Percentiles rank a stretch among this genome's conserved stretches.
phyloP scores from a whole-genome alignment of 1,140 invertebrate genomes.

The fruit fly (Drosophila melanogaster) region DNA sequence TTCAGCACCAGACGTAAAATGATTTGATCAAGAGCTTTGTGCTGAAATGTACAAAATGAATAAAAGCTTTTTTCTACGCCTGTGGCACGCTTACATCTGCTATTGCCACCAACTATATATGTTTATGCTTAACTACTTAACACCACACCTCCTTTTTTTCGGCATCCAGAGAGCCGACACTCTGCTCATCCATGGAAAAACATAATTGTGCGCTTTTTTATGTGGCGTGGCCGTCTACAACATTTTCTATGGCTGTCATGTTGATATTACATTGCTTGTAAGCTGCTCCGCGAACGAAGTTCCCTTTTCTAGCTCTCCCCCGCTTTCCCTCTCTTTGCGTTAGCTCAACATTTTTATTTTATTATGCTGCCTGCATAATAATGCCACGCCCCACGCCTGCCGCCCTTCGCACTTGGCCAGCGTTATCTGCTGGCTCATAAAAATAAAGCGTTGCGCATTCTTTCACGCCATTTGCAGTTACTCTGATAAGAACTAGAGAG shows the following conservation, averaged over 20 bases:
- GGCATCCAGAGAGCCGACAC: constrained; percentile 3
- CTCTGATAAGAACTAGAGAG: constrained; percentile 76
- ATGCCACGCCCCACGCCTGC: constrained; percentile 43
- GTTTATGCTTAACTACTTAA: constrained; percentile 57
- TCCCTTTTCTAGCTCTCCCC: neutral
- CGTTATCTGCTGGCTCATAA: constrained; percentile 78
- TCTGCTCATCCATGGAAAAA: constrained; percentile 37
- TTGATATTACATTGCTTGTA: constrained; percentile 79
- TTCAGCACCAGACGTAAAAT: constrained; percentile 8
- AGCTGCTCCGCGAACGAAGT: constrained; percentile 25
- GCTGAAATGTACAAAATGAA: constrained; percentile 71
- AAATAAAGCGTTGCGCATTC: constrained; percentile 83
- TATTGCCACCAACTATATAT: constrained; percentile 20
- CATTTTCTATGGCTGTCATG: constrained; percentile 75
- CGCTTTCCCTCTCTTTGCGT: neutral
- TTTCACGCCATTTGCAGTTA: constrained; percentile 82
- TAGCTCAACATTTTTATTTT: constrained; percentile 74
- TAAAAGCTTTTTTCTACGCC: constrained; percentile 65
- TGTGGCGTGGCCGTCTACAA: constrained; percentile 70
- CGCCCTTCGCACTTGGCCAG: constrained; percentile 28
- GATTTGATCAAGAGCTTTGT: constrained; percentile 47
- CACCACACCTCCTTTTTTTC: constrained; percentile 24
- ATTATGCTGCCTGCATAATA: constrained; percentile 81
- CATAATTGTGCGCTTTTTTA: constrained; percentile 78
- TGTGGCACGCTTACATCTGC: constrained; percentile 68